Evolutionary conservation across 2,797 vertebrate genomes (phyloP).

Genomic region (Melanotaenia boesemani): DNA sequence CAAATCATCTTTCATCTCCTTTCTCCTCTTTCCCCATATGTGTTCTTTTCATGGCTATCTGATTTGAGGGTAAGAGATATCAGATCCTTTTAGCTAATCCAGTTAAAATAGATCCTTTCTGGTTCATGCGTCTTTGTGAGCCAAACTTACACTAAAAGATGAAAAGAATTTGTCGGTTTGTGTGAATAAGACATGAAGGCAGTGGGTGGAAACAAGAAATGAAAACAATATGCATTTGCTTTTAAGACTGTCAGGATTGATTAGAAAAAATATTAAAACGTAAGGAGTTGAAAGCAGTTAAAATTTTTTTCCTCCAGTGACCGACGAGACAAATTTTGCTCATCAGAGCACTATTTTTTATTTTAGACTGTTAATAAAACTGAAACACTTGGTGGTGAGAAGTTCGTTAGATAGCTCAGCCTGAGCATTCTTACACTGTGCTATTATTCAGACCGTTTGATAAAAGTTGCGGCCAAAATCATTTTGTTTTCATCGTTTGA

Average conservation of each 20-base stretch:
- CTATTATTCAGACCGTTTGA: not conserved
- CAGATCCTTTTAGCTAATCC: constrained; percentile 70
- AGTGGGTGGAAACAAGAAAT: constrained; percentile 17
- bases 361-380: constrained; percentile 55
- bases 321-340: not conserved
- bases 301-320: not conserved
- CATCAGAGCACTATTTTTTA: constrained; percentile 55
- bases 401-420: not conserved
- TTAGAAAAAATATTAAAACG: not conserved
- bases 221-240: not conserved
- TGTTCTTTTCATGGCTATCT: constrained; percentile 59
- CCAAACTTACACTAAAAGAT: constrained; percentile 57
- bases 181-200: constrained; percentile 33
- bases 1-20: constrained; percentile 40
- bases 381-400: not conserved
- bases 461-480: not conserved
- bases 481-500: no score
- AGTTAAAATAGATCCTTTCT: constrained; percentile 61
- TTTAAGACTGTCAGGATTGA: not conserved
- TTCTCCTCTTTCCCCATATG: not conserved
- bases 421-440: not conserved
- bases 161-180: constrained; percentile 54
- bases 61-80: constrained; percentile 55
- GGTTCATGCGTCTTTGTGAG: constrained; percentile 51
- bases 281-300: not conserved